These are phyloP conservation scores for Vombatus ursinus DNA, from an alignment of 2,113 vertebrate genomes.

Conservation along the genomic window DNA sequence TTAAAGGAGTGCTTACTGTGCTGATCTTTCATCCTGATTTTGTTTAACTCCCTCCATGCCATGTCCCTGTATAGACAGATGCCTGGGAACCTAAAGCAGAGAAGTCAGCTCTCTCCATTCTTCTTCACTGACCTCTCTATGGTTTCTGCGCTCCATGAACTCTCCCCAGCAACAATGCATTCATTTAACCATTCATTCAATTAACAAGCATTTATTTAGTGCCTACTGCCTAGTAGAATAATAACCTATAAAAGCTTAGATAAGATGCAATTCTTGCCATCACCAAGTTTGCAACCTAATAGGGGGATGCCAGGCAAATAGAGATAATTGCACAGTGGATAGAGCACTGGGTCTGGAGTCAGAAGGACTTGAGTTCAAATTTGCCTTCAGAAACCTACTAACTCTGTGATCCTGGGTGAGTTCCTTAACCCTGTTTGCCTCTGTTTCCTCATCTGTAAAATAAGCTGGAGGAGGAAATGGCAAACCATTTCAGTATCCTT, in stretches of 20 bases:
- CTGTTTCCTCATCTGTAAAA: not conserved
- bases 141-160: not conserved
- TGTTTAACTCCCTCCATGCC: not conserved
- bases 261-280: not conserved
- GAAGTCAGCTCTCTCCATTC: not conserved
- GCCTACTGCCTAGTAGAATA: not conserved
- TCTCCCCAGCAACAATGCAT: not conserved
- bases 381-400: no score
- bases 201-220: not conserved
- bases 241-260: not conserved
- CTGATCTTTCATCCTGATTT: not conserved
- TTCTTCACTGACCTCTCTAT: not conserved
- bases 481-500: not conserved
- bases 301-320: not conserved
- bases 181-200: not conserved
- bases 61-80: not conserved
- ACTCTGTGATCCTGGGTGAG: no score
- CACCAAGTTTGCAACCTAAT: not conserved
- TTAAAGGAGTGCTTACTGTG: not conserved
- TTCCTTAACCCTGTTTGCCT: no score
- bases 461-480: not conserved
- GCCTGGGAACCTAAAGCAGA: not conserved
- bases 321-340: not conserved
- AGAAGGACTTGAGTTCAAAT: not conserved
- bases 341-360: not conserved